Evolutionary conservation across 2,113 vertebrate species (phyloP).

Genomic region (Bucco capensis): DNA sequence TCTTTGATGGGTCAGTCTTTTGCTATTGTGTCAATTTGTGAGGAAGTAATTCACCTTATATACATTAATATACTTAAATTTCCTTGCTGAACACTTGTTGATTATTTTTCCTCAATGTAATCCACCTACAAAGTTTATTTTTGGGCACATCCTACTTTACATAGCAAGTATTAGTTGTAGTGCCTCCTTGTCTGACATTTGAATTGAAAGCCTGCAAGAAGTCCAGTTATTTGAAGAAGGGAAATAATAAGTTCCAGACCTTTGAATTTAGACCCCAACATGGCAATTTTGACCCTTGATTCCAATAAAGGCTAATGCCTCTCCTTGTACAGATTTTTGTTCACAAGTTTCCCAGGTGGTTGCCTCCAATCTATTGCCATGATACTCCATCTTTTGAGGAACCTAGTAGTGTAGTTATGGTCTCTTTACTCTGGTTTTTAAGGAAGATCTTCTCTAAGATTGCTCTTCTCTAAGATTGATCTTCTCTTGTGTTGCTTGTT

Average conservation of each 20-base stretch:
- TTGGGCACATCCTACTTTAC: background rate
- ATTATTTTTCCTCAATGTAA: background rate
- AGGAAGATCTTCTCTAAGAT: background rate
- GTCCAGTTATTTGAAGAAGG: background rate
- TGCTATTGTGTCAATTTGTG: background rate
- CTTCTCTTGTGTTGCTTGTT: background rate
- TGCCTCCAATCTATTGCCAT: background rate
- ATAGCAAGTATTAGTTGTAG: background rate
- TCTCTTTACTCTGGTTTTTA: background rate
- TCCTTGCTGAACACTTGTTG: background rate
- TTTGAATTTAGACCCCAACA: background rate
- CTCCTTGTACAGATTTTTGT: background rate
- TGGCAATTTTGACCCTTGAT: background rate
- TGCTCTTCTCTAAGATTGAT: background rate
- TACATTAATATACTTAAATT: background rate
- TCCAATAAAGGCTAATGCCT: background rate
- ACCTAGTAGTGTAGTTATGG: background rate
- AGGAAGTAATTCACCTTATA: background rate
- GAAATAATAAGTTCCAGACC: background rate
- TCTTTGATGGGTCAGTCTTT: background rate
- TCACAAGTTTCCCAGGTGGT: background rate
- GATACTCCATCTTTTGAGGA: background rate
- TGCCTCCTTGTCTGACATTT: background rate
- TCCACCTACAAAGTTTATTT: background rate
- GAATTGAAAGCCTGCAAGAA: background rate